A percentile compares a stretch with the other conserved stretches of the same genome.
phyloP scores from a whole-genome alignment of 2,797 vertebrate genomes.

The Ambastaia sidthimunki region DNA sequence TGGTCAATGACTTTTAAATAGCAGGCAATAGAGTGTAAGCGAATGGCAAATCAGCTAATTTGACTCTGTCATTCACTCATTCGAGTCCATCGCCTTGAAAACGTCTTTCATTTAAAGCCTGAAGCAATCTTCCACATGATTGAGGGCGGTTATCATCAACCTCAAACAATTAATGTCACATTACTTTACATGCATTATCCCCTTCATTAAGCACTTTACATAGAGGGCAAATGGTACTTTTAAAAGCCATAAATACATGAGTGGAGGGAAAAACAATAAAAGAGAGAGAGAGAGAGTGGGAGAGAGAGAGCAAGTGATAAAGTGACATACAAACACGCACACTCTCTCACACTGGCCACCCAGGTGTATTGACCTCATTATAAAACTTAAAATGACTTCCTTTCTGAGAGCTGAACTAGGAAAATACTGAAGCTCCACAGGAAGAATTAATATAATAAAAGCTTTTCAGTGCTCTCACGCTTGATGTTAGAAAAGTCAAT shows the following conservation, averaged over 20 bases:
- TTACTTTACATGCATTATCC: slow-evolving; percentile 71
- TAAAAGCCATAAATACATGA: slow-evolving; percentile 68
- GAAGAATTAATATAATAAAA: slow-evolving; percentile 52
- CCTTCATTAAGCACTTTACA: slow-evolving; percentile 72
- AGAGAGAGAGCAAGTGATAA: not conserved
- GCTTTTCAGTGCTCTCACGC: slow-evolving; percentile 33
- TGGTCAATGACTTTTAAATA: slow-evolving; percentile 73
- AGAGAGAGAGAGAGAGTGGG: slow-evolving; percentile 36
- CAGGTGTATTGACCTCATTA: slow-evolving; percentile 58
- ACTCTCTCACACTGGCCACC: slow-evolving; percentile 53
- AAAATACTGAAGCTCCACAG: slow-evolving; percentile 43
- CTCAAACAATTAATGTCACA: slow-evolving; percentile 75
- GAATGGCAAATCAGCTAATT: slow-evolving; percentile 71
- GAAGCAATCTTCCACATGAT: slow-evolving; percentile 71
- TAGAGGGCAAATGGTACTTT: slow-evolving; percentile 64
- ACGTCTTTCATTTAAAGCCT: slow-evolving; percentile 65
- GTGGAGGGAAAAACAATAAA: slow-evolving; percentile 41
- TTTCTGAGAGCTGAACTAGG: slow-evolving; percentile 50
- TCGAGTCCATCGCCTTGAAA: slow-evolving; percentile 68
- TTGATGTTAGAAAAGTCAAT: slow-evolving; percentile 39
- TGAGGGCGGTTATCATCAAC: slow-evolving; percentile 71
- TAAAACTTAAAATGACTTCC: slow-evolving; percentile 56
- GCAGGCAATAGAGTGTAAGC: slow-evolving; percentile 72
- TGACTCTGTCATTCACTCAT: slow-evolving; percentile 66
- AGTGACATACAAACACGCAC: slow-evolving; percentile 16